Evolutionary conservation across 2,113 vertebrate species (phyloP).

Genomic region (Vanacampus margaritifer): DNA sequence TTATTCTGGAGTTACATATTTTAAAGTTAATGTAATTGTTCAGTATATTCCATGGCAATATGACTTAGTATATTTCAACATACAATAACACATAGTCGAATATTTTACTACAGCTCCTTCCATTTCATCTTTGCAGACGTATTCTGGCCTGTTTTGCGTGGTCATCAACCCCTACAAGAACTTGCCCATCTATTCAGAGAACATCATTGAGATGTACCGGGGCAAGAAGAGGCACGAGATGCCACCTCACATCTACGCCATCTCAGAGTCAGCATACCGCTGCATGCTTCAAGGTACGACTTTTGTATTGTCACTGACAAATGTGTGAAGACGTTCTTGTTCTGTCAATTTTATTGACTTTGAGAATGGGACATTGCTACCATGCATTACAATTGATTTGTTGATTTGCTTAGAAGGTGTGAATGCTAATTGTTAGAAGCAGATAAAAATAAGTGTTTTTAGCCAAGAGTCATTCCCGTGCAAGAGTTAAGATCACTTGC

Average conservation of each 20-base stretch:
- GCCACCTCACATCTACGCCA: constrained; percentile 75
- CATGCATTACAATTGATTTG: neutral
- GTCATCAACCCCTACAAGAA: constrained; percentile 78
- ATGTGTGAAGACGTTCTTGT: neutral
- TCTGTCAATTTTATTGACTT: neutral
- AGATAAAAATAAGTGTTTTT: neutral
- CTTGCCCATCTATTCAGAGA: constrained; percentile 75
- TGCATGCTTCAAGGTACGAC: constrained; percentile 74
- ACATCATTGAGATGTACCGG: constrained; percentile 76
- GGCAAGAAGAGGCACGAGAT: constrained; percentile 75
- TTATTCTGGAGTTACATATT: no score
- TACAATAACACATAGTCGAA: neutral
- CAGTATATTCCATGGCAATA: no score
- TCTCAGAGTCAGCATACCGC: constrained; percentile 73
- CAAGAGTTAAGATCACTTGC: constrained; percentile 34
- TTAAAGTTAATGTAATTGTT: no score
- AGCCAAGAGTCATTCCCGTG: neutral
- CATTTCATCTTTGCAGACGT: constrained; percentile 56
- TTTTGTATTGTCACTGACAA: neutral
- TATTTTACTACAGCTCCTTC: neutral
- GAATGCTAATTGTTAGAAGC: neutral
- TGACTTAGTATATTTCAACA: no score
- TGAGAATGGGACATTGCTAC: neutral
- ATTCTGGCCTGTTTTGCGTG: constrained; percentile 74
- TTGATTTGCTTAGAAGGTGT: neutral